Evolutionary conservation across 2,113 vertebrate species (phyloP), one percentile per base, ranked within the genome.

Genomic region (Psilopogon haemacephalus): DNA sequence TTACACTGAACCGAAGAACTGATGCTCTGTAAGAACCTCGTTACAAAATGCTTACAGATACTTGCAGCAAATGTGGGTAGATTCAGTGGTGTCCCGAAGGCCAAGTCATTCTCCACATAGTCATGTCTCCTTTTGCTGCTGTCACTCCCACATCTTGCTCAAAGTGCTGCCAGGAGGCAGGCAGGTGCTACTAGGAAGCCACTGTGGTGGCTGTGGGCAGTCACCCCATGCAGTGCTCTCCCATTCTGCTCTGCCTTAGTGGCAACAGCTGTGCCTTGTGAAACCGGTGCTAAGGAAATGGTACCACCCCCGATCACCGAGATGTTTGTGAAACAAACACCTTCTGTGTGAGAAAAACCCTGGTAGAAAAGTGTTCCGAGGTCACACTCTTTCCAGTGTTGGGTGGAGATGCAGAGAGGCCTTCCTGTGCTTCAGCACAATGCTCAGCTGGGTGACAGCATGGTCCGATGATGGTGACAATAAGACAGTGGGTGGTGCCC

Each of bases 1-100:
- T 0, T n/a, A 4, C 12, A 4, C 4, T 26, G 20, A 2, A 1
- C 9, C 5, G 1, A 15, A 18, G 15, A 60, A 3, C 27, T 3
- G 21, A 15, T 16, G 42, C 54, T 17, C 18, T 30, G 21, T 2
- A 6, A 35, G 59, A 65, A 5, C 23, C 19, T 16, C 8, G 2
- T 3, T 16, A 5, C 27, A 40, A 4, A 71, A 5, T 1, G 12
- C 11, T 11, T 6, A 4, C 10, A 30, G 30, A 30, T 6, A 5
- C 2, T 4, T 11, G 17, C 59, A 13, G 16, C 2, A 15, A 9
- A 7, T 1, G 19, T 1, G 54, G 4, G 12, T 5, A 2, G 24
- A 21, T 46, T 32, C 42, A 46, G 3, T 5, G 9, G 4, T 44
- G 16, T 32, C 8, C 58, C 0, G 2, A 46, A 5, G 27, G 68